A percentile compares a stretch with the other conserved stretches of the same genome.
Conservation (phyloP, 2,888 invertebrate species). For the Nephrocerus scutellatus region DNA sequence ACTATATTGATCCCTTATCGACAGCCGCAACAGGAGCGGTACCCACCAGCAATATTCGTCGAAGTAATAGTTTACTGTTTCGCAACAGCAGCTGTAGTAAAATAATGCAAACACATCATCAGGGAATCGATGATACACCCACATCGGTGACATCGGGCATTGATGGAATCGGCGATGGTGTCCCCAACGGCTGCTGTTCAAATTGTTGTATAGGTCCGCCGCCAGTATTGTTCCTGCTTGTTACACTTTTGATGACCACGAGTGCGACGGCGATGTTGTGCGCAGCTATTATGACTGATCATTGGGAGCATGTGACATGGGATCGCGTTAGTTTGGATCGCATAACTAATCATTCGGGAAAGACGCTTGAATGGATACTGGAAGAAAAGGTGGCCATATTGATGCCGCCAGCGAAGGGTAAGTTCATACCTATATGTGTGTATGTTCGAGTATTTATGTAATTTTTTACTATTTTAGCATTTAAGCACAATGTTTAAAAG, state of each 20-base stretch:
- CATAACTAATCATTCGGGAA: slow-evolving; percentile 50
- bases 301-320: slow-evolving; percentile 86
- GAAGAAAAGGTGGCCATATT: slow-evolving; percentile 68
- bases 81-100: slow-evolving; percentile 44
- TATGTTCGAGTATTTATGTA: no score
- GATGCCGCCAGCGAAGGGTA: slow-evolving; percentile 49
- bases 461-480: no score
- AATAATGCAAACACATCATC: slow-evolving; percentile 34
- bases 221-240: slow-evolving; percentile 44
- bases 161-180: slow-evolving; percentile 36
- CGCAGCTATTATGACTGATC: slow-evolving; percentile 81
- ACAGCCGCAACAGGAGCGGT: slow-evolving; percentile 39
- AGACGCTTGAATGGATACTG: slow-evolving; percentile 63
- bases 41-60: slow-evolving; percentile 40
- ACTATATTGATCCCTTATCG: slow-evolving; percentile 34
- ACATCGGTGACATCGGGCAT: slow-evolving; percentile 39
- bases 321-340: slow-evolving; percentile 52
- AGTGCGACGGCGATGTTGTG: slow-evolving; percentile 75
- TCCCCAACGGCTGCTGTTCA: slow-evolving; percentile 36
- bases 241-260: slow-evolving; percentile 60
- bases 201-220: slow-evolving; percentile 44
- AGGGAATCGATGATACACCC: slow-evolving; percentile 32
- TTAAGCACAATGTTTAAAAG: no score
- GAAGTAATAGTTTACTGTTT: slow-evolving; percentile 41
- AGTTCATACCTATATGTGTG: no score